Conservation (phyloP, 2,113 vertebrate genomes). For the Macrotus californicus region DNA sequence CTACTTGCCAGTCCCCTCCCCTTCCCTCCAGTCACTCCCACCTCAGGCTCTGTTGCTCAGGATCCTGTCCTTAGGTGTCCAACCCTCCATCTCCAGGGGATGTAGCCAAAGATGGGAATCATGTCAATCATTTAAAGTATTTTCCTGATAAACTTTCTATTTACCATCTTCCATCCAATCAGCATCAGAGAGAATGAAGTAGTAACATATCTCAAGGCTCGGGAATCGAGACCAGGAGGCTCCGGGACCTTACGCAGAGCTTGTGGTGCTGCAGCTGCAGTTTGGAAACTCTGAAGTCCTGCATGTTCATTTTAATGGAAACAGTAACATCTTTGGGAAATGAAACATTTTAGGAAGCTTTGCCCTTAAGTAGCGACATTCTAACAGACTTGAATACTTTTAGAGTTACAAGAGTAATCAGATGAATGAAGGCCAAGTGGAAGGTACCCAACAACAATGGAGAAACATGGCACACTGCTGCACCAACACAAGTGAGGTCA, state of each 20-base stretch:
- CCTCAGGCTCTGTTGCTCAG: neutral
- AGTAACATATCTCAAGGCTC: neutral
- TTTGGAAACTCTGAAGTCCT: neutral
- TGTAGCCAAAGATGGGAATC: neutral
- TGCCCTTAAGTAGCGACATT: neutral
- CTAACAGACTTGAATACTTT: neutral
- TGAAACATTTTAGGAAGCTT: neutral
- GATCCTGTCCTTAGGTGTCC: neutral
- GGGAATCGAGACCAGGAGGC: neutral
- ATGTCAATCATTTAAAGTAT: neutral
- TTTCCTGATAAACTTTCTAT: neutral
- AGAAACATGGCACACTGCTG: neutral
- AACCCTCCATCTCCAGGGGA: neutral
- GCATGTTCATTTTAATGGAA: neutral
- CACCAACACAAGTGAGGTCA: neutral
- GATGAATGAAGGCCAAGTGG: neutral
- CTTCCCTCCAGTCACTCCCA: neutral
- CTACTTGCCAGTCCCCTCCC: neutral
- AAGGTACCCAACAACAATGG: neutral
- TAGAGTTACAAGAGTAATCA: neutral
- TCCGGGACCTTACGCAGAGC: neutral
- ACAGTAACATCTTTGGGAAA: neutral
- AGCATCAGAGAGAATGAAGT: neutral
- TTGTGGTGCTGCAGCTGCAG: neutral
- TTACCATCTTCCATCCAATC: neutral